Evolutionary conservation across 2,797 vertebrate species (phyloP).

Genomic region (Distichodus sexfasciatus): DNA sequence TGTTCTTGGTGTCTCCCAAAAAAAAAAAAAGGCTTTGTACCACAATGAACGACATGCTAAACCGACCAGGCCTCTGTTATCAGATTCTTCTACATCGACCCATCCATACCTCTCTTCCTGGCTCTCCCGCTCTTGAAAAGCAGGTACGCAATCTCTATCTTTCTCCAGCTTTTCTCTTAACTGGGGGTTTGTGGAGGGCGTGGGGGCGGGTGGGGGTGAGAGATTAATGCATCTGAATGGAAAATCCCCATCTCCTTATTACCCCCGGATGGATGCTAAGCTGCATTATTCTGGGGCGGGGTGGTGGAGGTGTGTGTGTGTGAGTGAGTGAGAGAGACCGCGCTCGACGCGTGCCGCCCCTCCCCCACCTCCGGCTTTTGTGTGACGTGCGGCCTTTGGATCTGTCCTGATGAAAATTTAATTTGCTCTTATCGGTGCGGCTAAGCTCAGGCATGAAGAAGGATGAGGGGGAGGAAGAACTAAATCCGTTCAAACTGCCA

Average conservation of each 20-base stretch:
- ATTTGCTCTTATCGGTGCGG: conserved; percentile 96
- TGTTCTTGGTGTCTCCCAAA: too few species aligned
- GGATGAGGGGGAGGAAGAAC: conserved; percentile 74
- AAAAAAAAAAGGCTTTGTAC: too few species aligned
- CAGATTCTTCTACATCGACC: background rate
- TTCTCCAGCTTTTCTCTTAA: conserved; percentile 79
- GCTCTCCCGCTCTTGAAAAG: background rate
- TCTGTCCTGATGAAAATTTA: conserved; percentile 99
- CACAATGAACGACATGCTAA: too few species aligned
- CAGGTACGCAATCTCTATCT: background rate
- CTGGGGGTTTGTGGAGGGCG: too few species aligned
- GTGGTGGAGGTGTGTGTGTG: conserved; percentile 67
- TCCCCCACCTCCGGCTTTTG: conserved; percentile 82
- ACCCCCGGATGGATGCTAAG: conserved; percentile 90
- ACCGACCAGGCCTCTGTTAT: background rate
- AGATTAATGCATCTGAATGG: conserved; percentile 95
- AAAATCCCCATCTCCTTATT: conserved; percentile 91
- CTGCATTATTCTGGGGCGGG: conserved; percentile 86
- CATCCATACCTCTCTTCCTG: too few species aligned
- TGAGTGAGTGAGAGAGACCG: too few species aligned
- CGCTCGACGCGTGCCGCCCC: conserved; percentile 65
- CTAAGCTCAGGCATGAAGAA: conserved; percentile 77
- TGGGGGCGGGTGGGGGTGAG: conserved; percentile 85
- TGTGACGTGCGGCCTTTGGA: conserved; percentile 84
- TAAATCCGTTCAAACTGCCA: conserved; percentile 96